Conservation (phyloP, 2,113 vertebrate species). For the Phasianus colchicus region DNA sequence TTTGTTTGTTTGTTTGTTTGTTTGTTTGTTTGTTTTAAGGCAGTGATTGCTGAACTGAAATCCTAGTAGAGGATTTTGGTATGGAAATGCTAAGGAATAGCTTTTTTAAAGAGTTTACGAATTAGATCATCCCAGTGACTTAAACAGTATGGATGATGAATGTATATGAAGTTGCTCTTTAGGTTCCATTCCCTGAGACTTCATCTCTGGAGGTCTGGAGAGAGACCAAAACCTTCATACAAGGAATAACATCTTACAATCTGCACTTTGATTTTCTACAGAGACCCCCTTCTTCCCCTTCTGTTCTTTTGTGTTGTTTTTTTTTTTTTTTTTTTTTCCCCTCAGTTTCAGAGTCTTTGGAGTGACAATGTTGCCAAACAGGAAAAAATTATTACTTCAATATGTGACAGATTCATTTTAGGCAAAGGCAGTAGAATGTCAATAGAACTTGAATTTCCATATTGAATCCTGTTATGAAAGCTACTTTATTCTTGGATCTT, state of each 20-base stretch:
- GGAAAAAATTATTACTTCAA: not conserved
- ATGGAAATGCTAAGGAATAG: not conserved
- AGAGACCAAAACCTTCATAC: not conserved
- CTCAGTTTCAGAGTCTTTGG: not conserved
- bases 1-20: too few relatives aligned
- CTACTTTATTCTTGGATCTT: not conserved
- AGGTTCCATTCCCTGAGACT: not conserved
- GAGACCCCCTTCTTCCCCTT: accelerated
- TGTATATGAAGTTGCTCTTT: not conserved
- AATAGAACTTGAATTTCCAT: not conserved
- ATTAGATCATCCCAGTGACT: not conserved
- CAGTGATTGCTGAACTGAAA: not conserved
- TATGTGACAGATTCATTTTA: not conserved
- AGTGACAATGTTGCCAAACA: not conserved
- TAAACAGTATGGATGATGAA: not conserved
- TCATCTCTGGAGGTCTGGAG: not conserved
- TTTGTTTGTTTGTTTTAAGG: not conserved
- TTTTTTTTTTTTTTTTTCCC: not conserved
- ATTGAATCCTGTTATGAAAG: not conserved
- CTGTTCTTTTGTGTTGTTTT: not conserved
- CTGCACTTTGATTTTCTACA: not conserved
- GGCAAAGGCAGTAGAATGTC: not conserved
- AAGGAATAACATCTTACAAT: not conserved
- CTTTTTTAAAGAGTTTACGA: not conserved
- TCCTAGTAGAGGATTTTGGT: not conserved